Base-by-base conservation (phyloP, 2,888 invertebrate species). In the Hemicrepidius hirtus region DNA sequence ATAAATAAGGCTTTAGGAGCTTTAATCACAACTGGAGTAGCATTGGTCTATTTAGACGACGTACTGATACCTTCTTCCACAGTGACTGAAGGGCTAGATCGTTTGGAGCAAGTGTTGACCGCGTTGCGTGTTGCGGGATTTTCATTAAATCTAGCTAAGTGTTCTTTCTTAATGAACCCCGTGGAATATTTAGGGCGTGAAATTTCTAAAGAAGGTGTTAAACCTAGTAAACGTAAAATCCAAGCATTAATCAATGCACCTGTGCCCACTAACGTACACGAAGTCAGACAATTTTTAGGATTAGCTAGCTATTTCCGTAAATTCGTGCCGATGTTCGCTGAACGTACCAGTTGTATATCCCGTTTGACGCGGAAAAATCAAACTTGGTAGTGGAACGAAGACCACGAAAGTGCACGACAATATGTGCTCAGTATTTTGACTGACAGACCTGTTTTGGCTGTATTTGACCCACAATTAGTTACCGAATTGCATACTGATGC, bases 401-500 rank as follows among this genome's bases (percentile, higher is more conserved):
- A 16, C 5, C 41, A 59, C n/a, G 21, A 32, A 13, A 16, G 6
- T 18, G 35, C 60, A 16, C 62, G 63, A 53, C 24, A 10, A n/a
- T 41, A 9, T 16, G 63, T n/a, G 62, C 63, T 12, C 3, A 7
- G 3, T 9, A 9, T 16, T 59, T 67, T 40, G 44, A 10, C 21
- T 6, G 7, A 10, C 21, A 41, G 16, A 24, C 68, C 68, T n/a
- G 62, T 68, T 6, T 67, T 67, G 37, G 18, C 28, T 6, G 4
- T 57, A 9, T 67, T 57, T 18, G 41, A 67, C 37, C 55, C 37
- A 21, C 3, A 24, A 3, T 21, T 41, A 24, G 41, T 18, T 7
- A 21, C 4, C 4, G 12, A 12, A 21, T 16, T 67, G 7, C 35
- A 70, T 28, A 73, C 77, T 0, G 78, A 78, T 57, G 79, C 77